Base-by-base conservation (phyloP, 2,113 vertebrate genomes). In the Semnornis frantzii region DNA sequence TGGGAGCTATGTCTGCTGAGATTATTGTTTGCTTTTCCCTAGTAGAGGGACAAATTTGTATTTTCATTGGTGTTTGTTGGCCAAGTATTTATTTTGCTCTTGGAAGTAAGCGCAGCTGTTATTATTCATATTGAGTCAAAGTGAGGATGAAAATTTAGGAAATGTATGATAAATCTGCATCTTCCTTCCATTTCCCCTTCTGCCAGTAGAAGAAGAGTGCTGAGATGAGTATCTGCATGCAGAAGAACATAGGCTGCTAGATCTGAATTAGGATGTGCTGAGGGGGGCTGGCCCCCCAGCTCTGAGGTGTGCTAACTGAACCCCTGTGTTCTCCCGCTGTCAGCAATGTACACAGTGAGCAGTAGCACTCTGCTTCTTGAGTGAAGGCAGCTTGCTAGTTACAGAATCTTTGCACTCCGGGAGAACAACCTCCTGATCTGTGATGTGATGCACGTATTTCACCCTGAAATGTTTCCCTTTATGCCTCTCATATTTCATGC, bases 341-440 rank as follows among this genome's bases (percentile, higher is more conserved):
- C 5, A 1, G 44, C 28, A 62, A 18, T 0, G 0, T 6, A 8
- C 2, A 0, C 16, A 42, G 9, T 14, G 42, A 86, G 23, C 37
- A n/a, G 44, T 24, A 39, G n/a, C 3, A 24, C 34, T 28, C 42
- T 55, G 39, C 14, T 12, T 6, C 23, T 33, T 10, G 21, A 15
- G 27, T 65, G 44, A 82, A 68, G 58, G 54, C 33, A 91, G 7
- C 44, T 65, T 3, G 0, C 10, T 63, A 21, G 21, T 46, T 34
- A 21, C 24, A 30, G 27, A 48, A 64, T 17, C 37, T 72, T 27
- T 33, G 30, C n/a, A 50, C 11, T 14, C 37, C 21, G 16, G 1
- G 1, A 55, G 15, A 73, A 23, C 13, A 76, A 7, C 20, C 24
- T 63, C 30, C 46, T 0, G 0, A 9, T 15, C 34, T n/a, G 27